Base-by-base conservation (phyloP, 2,113 vertebrate species). In the Urocolius indicus region DNA sequence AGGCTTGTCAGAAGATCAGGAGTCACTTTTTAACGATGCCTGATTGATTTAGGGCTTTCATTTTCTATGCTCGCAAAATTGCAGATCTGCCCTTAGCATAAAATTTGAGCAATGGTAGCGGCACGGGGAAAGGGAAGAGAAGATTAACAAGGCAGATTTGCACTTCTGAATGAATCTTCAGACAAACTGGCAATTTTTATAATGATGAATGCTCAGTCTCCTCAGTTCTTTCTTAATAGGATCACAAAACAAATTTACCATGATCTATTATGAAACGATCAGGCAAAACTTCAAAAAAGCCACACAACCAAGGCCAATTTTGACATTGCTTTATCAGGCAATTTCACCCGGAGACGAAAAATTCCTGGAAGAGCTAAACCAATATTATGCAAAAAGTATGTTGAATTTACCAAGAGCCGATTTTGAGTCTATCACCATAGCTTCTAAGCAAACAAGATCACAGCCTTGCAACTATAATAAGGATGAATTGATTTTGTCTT, bases 361-460 rank as follows among this genome's bases (percentile, higher is more conserved):
- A 98, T 97, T 96, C 94, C 94, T 94, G 61, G 75, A 97, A 93
- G 74, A 92, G 96, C 93, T 96, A 97, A 97, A 92, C 94, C 91
- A 97, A 87, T 96, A 96, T 95, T 96, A 96, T 97, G 85, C 93
- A 93, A 96, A 96, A 96, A 83, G 49, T 96, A 90, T 51, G 67
- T 91, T 96, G 86, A 94, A 95, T 96, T 97, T 97, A 97, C 95
- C 77, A 84, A 95, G 94, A 95, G 94, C 93, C 91, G 97, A 96
- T 97, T 96, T 91, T 84, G 65, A 90, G 94, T 91, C 93, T 93
- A 97, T 95, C 93, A 92, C 95, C 82, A 91, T 19, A 67, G 61
- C 87, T 96, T 93, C 93, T 81, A 95, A 96, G 97, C 94, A 97
- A 98, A 96, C 59, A 96, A 96, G 92, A 97, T 93, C 94, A 88